Evolutionary conservation across 37 sponge, comb jelly and placozoan genomes (phyloP), one percentile per base, ranked within the genome.

Genomic region (Chondrosia reniformis): DNA sequence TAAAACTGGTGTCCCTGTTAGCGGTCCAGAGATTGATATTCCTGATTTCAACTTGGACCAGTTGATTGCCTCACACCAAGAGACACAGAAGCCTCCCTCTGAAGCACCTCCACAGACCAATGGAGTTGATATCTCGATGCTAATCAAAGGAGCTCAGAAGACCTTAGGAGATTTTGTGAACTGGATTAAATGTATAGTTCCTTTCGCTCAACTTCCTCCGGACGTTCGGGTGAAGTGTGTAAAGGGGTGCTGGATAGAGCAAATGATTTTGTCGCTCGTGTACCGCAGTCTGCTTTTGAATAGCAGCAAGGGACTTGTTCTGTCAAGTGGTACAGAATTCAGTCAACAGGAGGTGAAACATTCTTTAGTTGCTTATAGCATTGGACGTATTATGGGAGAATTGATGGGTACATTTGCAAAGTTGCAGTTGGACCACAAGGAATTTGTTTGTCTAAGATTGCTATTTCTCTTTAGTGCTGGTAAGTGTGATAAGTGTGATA

Each of bases 391-490:
- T 44, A 69, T 69, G 72, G 43, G 72, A 30, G 72, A 69, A 25
- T 25, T 69, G 8, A 69, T 69, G 72, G 72, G 72, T 4, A 6
- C 3, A 19, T 69, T 69, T 44, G 42, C 91, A 39, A 79, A 79
- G 45, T 67, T 96, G 55, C 80, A 96, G 66, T 77, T 96, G 49
- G 97, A 96, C 45, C 62, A 88, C 15, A 89, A 88, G 34, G 97
- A 96, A 67, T 42, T 96, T 75, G 89, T 86, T 34, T 96, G 97
- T 46, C 73, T 96, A 30, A 87, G 85, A 44, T 79, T 91, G 30
- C 91, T 96, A 31, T 28, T 94, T 38, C 85, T 96, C 24, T 94
- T 96, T 76, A 88, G 91, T 75, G 90, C 94, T 67, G 95, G 97
- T 96, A 32, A 76, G 91, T 77, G 4, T n/a, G n/a, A n/a, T n/a